Conservation (phyloP, 2,797 vertebrate species). For the Gobio occitaniae region DNA sequence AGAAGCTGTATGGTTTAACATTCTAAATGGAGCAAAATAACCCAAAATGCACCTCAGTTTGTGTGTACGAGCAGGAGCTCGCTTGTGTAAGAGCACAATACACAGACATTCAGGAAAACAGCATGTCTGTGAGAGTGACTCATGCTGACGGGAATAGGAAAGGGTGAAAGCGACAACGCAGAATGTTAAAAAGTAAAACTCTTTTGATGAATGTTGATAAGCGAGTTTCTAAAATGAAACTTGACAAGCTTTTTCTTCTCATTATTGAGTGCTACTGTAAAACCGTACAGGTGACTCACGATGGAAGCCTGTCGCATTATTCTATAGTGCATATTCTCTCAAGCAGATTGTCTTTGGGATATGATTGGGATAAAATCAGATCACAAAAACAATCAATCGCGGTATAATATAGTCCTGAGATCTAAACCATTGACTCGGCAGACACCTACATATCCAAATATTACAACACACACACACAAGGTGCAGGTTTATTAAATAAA, state of each 20-base stretch:
- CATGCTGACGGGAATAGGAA: neutral
- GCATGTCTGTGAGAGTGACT: constrained; percentile 26
- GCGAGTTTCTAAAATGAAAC: neutral
- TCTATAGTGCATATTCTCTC: constrained; percentile 19
- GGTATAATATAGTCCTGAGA: constrained; percentile 18
- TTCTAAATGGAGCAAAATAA: constrained; percentile 13
- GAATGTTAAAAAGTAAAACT: constrained; percentile 20
- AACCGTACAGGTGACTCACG: constrained; percentile 20
- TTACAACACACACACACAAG: neutral
- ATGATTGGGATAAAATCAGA: constrained; percentile 31
- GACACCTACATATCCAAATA: constrained; percentile 23
- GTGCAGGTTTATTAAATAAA: neutral
- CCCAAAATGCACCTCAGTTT: constrained; percentile 19
- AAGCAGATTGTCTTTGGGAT: constrained; percentile 23
- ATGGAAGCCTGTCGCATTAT: neutral
- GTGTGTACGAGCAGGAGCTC: neutral
- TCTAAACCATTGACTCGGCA: constrained; percentile 48
- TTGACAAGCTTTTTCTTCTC: constrained; percentile 10
- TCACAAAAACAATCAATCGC: constrained; percentile 26
- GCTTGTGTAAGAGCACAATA: constrained; percentile 2
- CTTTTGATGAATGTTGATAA: constrained; percentile 44
- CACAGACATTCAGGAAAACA: constrained; percentile 13
- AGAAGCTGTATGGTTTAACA: constrained; percentile 36
- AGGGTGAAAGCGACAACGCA: neutral
- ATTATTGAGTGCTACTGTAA: constrained; percentile 34